Evolutionary conservation across 2,797 vertebrate genomes (phyloP), one percentile per base, ranked within the genome.

Genomic region (Hipposideros larvatus): DNA sequence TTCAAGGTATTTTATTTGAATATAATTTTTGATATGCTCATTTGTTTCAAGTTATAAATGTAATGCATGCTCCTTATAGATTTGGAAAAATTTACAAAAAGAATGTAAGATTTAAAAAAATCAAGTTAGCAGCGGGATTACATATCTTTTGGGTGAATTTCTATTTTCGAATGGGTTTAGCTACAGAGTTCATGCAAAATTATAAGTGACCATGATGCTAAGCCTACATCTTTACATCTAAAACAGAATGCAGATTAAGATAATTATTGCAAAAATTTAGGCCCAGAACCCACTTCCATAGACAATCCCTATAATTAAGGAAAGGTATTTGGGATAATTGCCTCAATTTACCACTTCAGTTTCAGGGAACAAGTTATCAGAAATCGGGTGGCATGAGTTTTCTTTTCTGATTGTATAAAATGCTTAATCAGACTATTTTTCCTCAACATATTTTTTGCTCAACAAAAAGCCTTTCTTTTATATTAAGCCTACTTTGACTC

Each of bases 1-100:
- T 57, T 70, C 57, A 91, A 84, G 46, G 5, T 51, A 66, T 92
- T 70, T 90, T 68, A 88, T 80, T 91, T 61, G 37, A 87, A 70
- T 77, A 34, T 26, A 26, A 21, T 57, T 66, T 87, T 92, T 26
- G 57, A 95, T 87, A 83, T 46, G 51, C 55, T 85, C 55, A 78
- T 92, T 96, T 78, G 46, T 93, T 96, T 95, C n/a, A 59, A 77
- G 73, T 70, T 31, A 46, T n/a, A 73, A 79, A 68, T 63, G 19
- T 46, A 18, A 82, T 57, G 19, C 7, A 37, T 15, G 28, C 10
- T 66, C 4, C 19, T 71, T 77, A 46, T 10, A 88, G 83, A 87
- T 74, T 55, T 80, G 53, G 24, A 11, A 70, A 4, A 18, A 24
- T 53, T 34, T 41, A 24, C 26, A 11, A 26, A 43, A 41, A 75